phyloP scores from a whole-genome alignment of 2,888 invertebrate genomes.

The Baronia brevicornis region DNA sequence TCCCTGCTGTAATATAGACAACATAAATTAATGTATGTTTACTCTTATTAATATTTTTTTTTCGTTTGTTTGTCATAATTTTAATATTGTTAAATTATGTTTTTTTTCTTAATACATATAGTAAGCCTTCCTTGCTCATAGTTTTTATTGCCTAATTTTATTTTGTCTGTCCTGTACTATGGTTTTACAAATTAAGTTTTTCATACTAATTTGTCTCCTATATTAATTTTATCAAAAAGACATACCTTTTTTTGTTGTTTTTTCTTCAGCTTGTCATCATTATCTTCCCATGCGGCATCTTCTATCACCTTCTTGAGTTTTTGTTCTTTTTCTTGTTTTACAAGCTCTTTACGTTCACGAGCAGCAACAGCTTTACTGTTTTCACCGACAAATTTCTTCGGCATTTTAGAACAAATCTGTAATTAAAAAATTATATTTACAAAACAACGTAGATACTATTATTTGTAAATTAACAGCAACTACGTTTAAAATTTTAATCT shows the following conservation, averaged over 20 bases:
- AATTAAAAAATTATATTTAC: background rate
- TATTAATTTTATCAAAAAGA: background rate
- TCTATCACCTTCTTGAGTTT: conserved; percentile 79
- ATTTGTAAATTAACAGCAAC: background rate
- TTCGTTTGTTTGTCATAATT: too few species aligned
- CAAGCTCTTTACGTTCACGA: conserved; percentile 89
- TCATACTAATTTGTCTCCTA: background rate
- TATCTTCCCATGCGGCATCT: conserved; percentile 89
- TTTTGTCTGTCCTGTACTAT: too few species aligned
- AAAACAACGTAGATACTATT: background rate
- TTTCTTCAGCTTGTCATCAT: conserved; percentile 87
- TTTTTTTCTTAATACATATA: too few species aligned
- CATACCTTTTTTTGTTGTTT: conserved; percentile 78
- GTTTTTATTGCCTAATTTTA: too few species aligned
- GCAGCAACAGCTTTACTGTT: conserved; percentile 96
- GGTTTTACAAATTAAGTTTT: too few species aligned
- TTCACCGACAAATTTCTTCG: conserved; percentile 95
- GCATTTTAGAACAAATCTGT: conserved; percentile 78
- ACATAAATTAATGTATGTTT: too few species aligned
- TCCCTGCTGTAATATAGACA: too few species aligned
- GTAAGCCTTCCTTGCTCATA: too few species aligned
- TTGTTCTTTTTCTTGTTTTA: conserved; percentile 87
- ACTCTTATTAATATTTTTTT: too few species aligned
- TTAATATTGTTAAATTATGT: too few species aligned
- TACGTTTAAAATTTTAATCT: conserved; percentile 3